Base-by-base conservation (phyloP, 2,797 vertebrate genomes). In the Pempheris klunzingeri region DNA sequence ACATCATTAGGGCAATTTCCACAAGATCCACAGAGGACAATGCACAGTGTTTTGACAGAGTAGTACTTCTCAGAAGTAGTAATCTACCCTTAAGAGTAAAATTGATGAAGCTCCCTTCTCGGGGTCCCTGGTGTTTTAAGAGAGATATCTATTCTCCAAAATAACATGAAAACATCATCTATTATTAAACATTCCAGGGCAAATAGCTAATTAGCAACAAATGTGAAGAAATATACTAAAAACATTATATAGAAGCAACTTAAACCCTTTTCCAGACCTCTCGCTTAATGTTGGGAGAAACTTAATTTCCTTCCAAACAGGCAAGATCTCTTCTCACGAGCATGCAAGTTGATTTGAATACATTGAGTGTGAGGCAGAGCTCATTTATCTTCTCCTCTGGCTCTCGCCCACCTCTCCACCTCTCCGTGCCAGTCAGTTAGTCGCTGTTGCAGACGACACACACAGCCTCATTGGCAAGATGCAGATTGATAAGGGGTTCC, bases 361-460 rank as follows among this genome's bases (percentile, higher is more conserved):
- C 49, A 78, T 49, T 26, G 71, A 82, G 71, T 43, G 50, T 28
- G 72, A 81, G n/a, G 73, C 71, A 60, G 74, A 83, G 72, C 74
- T 85, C 72, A 77, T 88, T 83, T 78, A 86, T 91, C 79, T 82
- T 72, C 71, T 79, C 57, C 32, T 63, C 78, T 67, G 57, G 53
- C 73, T 84, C 81, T 78, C 60, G 11, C 83, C 80, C 90, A 71
- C 62, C 59, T 69, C 74, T 46, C 54, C 68, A 55, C 69, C 63
- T 74, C 77, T 44, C 72, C 43, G 70, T 81, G 72, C 47, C 71
- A 64, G 57, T 86, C 86, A 71, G 62, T 66, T 26, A 74, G 78
- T 73, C 78, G 74, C 65, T 18, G 57, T 32, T 83, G 78, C 72
- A 78, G 76, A 67, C 73, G 68, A 74, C 67, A 54, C 59, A 58